Percentiles rank a stretch among this genome's conserved stretches.
Evolutionary conservation across 1,140 invertebrate genomes (phyloP).

Genomic region (Sminthurinus signatus): DNA sequence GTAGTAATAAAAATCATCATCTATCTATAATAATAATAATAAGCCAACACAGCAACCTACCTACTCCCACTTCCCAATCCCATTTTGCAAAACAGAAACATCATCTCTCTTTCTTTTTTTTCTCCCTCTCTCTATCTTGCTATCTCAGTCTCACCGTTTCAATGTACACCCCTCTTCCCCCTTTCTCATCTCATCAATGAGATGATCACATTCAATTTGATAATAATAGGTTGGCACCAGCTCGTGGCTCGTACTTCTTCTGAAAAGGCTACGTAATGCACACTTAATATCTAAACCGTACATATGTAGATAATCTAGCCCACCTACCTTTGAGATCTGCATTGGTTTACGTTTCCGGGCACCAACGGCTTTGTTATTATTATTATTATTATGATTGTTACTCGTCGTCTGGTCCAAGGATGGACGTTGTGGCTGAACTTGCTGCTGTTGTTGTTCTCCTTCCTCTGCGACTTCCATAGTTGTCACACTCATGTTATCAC

Average conservation of each 20-base stretch:
- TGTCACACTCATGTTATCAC: constrained; percentile 28
- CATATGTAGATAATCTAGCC: not conserved
- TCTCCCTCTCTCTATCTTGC: not conserved
- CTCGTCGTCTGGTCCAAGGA: not conserved
- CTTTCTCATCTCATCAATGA: constrained; percentile 15
- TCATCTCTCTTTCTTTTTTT: not conserved
- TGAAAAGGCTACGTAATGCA: too few species aligned
- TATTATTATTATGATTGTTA: constrained; percentile 1
- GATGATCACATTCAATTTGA: constrained; percentile 15
- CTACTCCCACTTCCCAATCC: constrained; percentile 15
- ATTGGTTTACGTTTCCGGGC: constrained; percentile 38
- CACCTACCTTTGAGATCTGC: constrained; percentile 36
- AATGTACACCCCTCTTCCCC: not conserved
- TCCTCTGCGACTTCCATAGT: constrained; percentile 30
- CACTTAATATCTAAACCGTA: too few species aligned
- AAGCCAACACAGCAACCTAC: too few species aligned
- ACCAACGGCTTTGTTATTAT: constrained; percentile 31
- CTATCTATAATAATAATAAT: too few species aligned
- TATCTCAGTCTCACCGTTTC: too few species aligned
- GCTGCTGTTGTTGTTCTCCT: constrained; percentile 11
- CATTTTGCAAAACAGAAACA: constrained; percentile 6
- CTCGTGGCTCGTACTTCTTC: constrained; percentile 2
- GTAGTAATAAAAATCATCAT: too few species aligned
- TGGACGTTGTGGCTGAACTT: constrained; percentile 1
- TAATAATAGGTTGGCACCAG: constrained; percentile 11